Base-by-base conservation (phyloP, 2,888 invertebrate species). In the Nasonovia ribisnigri region DNA sequence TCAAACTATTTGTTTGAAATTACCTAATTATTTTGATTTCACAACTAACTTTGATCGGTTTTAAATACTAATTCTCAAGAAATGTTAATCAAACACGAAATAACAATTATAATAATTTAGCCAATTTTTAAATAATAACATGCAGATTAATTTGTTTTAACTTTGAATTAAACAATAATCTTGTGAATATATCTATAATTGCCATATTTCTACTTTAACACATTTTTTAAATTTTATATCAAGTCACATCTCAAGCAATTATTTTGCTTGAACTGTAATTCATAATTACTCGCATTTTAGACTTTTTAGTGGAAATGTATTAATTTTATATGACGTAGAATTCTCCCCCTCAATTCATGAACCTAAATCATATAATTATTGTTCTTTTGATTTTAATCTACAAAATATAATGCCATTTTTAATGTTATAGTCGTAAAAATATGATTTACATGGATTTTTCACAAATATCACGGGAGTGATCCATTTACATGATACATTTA, bases 11-110 rank as follows among this genome's bases (percentile, higher is more conserved):
- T 67, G 67, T n/a, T 67, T 16, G n/a, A n/a, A 67, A n/a, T 67
- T 5, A n/a, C n/a, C 2, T 13, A n/a, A n/a, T 1, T 16, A n/a
- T n/a, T n/a, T n/a, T 16, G 0, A 67, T n/a, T 67, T 67, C n/a
- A 67, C 3, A n/a, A 13, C n/a, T 60, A 13, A n/a, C 29, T 1
- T 13, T 67, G 29, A 60, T 60, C 11, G n/a, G 29, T 11, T n/a
- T n/a, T 10, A n/a, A n/a, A 67, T 67, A n/a, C n/a, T n/a, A n/a
- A n/a, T n/a, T n/a, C n/a, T 16, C 10, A 67, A 16, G 13, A 67
- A 67, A n/a, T 67, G 67, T 67, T 67, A n/a, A n/a, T 16, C n/a
- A n/a, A 67, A 0, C 67, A 67, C 5, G n/a, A 67, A 67, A n/a
- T 24, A 16, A 3, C 4, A 67, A 4, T 67, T 67, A n/a, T n/a